Evolutionary conservation across 2,888 invertebrate species (phyloP).

Genomic region (Lithophane socia): DNA sequence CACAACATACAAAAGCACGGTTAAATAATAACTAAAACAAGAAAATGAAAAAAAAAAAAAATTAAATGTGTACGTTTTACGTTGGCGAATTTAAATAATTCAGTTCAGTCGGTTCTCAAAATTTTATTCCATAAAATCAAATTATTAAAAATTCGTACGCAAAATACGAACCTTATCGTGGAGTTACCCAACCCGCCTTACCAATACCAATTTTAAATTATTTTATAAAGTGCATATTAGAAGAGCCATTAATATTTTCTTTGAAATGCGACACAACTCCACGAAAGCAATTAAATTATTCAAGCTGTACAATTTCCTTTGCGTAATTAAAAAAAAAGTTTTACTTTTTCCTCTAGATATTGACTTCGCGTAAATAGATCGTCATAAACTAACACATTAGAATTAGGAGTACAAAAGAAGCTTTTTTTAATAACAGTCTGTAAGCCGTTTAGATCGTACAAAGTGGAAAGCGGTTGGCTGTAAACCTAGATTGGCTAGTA

Average conservation of each 20-base stretch:
- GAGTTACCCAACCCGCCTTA: neutral
- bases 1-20: neutral
- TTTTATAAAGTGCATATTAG: neutral
- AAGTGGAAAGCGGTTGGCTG: slow-evolving; percentile 18
- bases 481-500: neutral
- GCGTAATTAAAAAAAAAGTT: neutral
- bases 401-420: slow-evolving; percentile 43
- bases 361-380: too few species aligned
- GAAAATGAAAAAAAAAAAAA: too few species aligned
- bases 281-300: slow-evolving; percentile 19
- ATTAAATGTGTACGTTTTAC: neutral
- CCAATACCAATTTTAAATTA: neutral
- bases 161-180: neutral
- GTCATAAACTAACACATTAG: neutral
- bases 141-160: neutral
- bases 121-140: neutral
- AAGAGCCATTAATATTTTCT: slow-evolving; percentile 3
- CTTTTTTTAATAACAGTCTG: slow-evolving; percentile 32
- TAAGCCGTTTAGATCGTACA: slow-evolving; percentile 21
- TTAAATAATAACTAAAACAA: neutral
- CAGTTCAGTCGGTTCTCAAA: neutral
- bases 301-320: slow-evolving; percentile 20
- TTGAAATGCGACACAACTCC: slow-evolving; percentile 5
- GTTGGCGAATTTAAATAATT: neutral
- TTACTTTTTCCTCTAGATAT: neutral